Percentiles rank a stretch among this genome's conserved stretches.
Conservation (phyloP, 1,140 invertebrate species). For the Ylistrum balloti region DNA sequence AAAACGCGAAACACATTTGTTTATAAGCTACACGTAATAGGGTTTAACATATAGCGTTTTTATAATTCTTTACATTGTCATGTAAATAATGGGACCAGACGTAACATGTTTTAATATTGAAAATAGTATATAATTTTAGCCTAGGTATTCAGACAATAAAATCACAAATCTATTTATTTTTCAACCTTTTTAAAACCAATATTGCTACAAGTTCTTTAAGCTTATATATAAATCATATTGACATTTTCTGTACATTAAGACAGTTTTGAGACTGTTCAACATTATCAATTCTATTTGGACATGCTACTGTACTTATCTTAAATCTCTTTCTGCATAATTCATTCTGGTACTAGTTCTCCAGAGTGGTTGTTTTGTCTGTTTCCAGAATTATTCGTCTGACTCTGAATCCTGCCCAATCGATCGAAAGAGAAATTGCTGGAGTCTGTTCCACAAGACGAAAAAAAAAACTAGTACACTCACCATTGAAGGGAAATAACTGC, state of each 20-base stretch:
- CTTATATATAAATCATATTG: not conserved
- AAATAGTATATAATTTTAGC: too few species aligned
- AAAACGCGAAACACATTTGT: too few species aligned
- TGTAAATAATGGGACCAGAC: too few species aligned
- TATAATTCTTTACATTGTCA: too few species aligned
- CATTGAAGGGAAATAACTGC: constrained; percentile 23
- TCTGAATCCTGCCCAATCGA: not conserved
- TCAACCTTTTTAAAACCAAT: too few species aligned
- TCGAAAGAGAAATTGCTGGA: not conserved
- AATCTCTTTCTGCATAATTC: not conserved
- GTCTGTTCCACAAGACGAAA: not conserved
- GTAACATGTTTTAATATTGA: too few species aligned
- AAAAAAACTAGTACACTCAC: not conserved
- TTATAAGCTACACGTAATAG: too few species aligned
- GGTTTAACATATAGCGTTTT: too few species aligned
- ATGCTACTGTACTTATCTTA: not conserved
- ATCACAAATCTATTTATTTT: too few species aligned
- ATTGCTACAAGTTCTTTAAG: not conserved
- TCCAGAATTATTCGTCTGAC: not conserved
- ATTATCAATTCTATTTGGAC: not conserved
- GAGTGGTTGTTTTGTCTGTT: not conserved
- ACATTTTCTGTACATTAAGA: not conserved
- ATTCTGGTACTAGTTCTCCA: not conserved
- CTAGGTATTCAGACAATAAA: too few species aligned
- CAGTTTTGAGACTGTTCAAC: too few species aligned